phyloP scores from a whole-genome alignment of 1,140 invertebrate species.

The Cotesia glomerata region DNA sequence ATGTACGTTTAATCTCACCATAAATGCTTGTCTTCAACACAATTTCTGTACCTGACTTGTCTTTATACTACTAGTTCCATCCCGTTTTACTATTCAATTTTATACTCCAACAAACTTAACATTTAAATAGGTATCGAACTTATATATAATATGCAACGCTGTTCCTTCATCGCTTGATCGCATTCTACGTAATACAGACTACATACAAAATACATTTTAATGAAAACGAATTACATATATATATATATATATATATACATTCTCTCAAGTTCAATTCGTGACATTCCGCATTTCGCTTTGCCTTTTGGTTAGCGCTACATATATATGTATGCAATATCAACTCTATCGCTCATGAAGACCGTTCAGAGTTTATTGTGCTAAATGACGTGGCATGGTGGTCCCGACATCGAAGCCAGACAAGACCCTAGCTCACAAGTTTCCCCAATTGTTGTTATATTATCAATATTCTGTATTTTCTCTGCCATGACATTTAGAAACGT shows the following conservation, averaged over 20 bases:
- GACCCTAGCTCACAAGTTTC: not conserved
- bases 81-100: conserved; percentile 23
- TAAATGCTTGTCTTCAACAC: conserved; percentile 20
- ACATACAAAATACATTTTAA: not conserved
- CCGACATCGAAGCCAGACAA: not conserved
- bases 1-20: conserved; percentile 26
- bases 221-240: not conserved
- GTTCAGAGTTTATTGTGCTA: not conserved
- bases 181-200: not conserved
- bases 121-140: conserved; percentile 7
- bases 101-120: not conserved
- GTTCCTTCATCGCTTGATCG: conserved; percentile 12
- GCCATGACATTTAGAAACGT: not conserved
- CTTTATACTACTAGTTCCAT: not conserved
- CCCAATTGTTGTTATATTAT: not conserved
- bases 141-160: conserved; percentile 3
- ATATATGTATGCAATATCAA: not conserved
- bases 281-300: not conserved
- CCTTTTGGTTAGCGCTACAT: not conserved
- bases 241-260: not conserved
- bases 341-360: not conserved
- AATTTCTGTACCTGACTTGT: not conserved
- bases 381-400: not conserved
- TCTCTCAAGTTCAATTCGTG: not conserved
- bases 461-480: not conserved